A percentile compares a stretch with the other conserved stretches of the same genome.
These are phyloP conservation scores for Caenorhabditis zanzibari DNA, from an alignment of 2,888 invertebrate genomes.

Conservation along the genomic window DNA sequence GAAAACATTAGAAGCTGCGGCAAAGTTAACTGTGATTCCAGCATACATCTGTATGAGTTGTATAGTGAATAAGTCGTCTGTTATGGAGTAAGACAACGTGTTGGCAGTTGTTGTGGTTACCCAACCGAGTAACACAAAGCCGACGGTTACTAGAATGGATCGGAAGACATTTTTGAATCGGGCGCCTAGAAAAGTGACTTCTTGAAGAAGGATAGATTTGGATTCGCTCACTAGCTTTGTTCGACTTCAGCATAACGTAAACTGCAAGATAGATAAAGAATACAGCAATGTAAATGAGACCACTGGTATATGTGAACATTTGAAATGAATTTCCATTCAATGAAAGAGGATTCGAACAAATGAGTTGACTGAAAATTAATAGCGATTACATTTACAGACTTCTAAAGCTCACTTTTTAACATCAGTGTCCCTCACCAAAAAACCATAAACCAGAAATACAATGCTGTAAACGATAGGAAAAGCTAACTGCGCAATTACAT, in stretches of 20 bases:
- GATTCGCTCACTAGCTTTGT: conserved; percentile 58
- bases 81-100: conserved; percentile 45
- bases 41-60: conserved; percentile 68
- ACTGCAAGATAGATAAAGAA: conserved; percentile 55
- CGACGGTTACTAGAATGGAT: conserved; percentile 65
- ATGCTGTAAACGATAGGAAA: conserved; percentile 60
- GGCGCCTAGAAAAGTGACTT: conserved; percentile 32
- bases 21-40: conserved; percentile 67
- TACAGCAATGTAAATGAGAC: conserved; percentile 54
- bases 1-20: conserved; percentile 65
- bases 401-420: conserved; percentile 45
- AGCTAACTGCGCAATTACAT: conserved; percentile 51
- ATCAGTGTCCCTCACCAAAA: conserved; percentile 40
- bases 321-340: conserved; percentile 58
- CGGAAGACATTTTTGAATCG: conserved; percentile 68
- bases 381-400: neutral
- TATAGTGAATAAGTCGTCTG: conserved; percentile 24
- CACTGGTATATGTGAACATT: conserved; percentile 65
- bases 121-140: conserved; percentile 66
- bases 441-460: conserved; percentile 53
- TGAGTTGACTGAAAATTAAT: conserved; percentile 48
- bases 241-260: conserved; percentile 56
- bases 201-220: too few relatives aligned
- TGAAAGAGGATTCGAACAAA: conserved; percentile 62
- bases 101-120: conserved; percentile 62